Percentiles rank a stretch among this genome's conserved stretches.
Conservation (phyloP, 2,113 vertebrate species). For the Esox niger region DNA sequence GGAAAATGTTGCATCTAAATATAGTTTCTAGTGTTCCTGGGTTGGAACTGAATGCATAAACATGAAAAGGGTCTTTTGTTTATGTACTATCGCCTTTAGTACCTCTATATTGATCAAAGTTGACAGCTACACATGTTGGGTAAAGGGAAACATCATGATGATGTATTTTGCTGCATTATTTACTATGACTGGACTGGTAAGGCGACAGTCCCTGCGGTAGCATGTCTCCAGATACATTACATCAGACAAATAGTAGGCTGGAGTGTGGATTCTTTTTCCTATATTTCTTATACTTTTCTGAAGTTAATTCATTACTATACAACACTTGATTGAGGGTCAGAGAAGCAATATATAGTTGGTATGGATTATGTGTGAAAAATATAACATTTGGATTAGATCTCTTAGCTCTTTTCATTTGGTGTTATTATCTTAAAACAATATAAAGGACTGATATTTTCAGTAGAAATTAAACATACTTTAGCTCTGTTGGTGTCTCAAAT, state of each 20-base stretch:
- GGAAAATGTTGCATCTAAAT: conserved; percentile 44
- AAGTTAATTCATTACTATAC: conserved; percentile 51
- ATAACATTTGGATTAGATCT: too few relatives aligned
- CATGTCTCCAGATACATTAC: conserved; percentile 64
- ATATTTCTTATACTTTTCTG: conserved; percentile 48
- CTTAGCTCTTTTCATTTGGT: too few relatives aligned
- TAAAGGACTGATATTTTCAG: too few relatives aligned
- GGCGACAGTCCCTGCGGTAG: conserved; percentile 64
- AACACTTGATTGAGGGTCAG: conserved; percentile 49
- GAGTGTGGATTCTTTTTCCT: conserved; percentile 48
- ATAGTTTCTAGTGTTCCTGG: conserved; percentile 30
- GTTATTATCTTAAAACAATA: too few relatives aligned
- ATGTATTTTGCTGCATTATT: conserved; percentile 73
- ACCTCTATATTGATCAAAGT: conserved; percentile 70
- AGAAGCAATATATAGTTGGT: conserved; percentile 5
- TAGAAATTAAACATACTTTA: too few relatives aligned
- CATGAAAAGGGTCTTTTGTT: conserved; percentile 49
- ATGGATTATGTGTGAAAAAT: conserved; percentile 12
- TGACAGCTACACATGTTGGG: conserved; percentile 75
- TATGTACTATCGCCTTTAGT: conserved; percentile 49
- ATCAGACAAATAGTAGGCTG: conserved; percentile 65
- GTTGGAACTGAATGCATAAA: conserved; percentile 49
- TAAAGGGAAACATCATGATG: conserved; percentile 68
- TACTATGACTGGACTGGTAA: conserved; percentile 56
- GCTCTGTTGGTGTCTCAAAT: too few relatives aligned